Evolutionary conservation across 2,888 invertebrate species (phyloP).

Genomic region (Trachelus stipa): DNA sequence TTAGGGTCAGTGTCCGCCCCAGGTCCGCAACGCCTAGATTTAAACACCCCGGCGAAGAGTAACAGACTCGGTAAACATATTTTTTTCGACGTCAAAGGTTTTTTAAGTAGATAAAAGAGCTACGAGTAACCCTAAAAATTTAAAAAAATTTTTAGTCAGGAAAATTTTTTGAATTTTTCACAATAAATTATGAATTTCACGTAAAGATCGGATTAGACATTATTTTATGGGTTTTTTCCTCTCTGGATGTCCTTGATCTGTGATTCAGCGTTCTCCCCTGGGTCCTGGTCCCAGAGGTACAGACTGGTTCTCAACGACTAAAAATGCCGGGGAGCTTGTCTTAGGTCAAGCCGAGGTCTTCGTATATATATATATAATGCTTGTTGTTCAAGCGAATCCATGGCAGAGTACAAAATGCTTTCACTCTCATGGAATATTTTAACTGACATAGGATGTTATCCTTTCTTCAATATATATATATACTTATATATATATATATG

Average conservation of each 20-base stretch:
- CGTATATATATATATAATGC: not conserved
- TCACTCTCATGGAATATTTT: conserved; percentile 46
- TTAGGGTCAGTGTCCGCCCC: not conserved
- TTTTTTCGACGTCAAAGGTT: not conserved
- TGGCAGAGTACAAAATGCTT: conserved; percentile 34
- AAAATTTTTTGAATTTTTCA: too few relatives aligned
- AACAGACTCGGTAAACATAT: not conserved
- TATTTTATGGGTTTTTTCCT: not conserved
- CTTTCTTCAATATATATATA: not conserved
- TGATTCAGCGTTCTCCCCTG: not conserved
- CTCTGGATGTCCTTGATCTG: not conserved
- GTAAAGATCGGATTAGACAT: not conserved
- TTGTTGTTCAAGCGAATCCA: too few relatives aligned
- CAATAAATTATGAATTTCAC: too few relatives aligned
- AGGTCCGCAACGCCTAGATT: not conserved
- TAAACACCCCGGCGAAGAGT: not conserved
- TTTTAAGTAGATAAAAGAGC: not conserved
- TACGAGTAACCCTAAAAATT: too few relatives aligned
- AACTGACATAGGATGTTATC: not conserved
- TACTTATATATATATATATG: too few relatives aligned
- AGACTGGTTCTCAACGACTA: not conserved
- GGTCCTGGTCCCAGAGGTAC: not conserved
- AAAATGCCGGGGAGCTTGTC: not conserved
- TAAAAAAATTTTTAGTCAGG: fast-evolving
- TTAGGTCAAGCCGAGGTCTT: not conserved